These are phyloP conservation scores for Sminthurides aquaticus DNA, from an alignment of 2,888 invertebrate genomes.

Conservation along the genomic window DNA sequence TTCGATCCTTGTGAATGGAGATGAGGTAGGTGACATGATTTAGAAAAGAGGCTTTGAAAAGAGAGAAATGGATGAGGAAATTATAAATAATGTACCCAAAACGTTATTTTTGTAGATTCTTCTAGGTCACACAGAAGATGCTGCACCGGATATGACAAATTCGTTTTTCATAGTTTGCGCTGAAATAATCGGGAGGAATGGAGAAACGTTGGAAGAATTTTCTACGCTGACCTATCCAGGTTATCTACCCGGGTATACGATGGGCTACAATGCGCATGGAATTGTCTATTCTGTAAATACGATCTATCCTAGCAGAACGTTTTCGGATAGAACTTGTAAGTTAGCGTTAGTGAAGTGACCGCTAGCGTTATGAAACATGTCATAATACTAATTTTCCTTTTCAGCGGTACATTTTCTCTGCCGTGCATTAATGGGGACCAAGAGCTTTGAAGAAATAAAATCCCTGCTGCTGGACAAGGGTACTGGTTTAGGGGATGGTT, in stretches of 20 bases:
- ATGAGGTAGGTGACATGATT: not conserved
- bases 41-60: too few relatives aligned
- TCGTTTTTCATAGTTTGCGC: conserved; percentile 66
- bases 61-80: too few relatives aligned
- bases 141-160: conserved; percentile 65
- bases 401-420: conserved; percentile 66
- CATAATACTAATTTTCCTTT: conserved; percentile 2
- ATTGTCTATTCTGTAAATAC: conserved; percentile 77
- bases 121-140: conserved; percentile 80
- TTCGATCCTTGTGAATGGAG: not conserved
- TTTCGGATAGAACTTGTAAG: conserved; percentile 62
- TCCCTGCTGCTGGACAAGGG: conserved; percentile 65
- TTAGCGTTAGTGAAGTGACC: not conserved
- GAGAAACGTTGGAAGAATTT: conserved; percentile 57
- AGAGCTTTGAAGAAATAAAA: conserved; percentile 62
- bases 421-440: conserved; percentile 64
- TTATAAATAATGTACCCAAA: too few relatives aligned
- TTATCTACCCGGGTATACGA: conserved; percentile 55
- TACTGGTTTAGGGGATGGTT: conserved; percentile 72
- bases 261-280: conserved; percentile 61
- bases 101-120: too few relatives aligned
- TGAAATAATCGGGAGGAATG: conserved; percentile 26
- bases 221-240: conserved; percentile 80
- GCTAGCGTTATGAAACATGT: too few relatives aligned
- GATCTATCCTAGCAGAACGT: conserved; percentile 60